These are phyloP conservation scores for Serripes groenlandicus DNA, from an alignment of 2,888 invertebrate genomes.

Conservation along the genomic window DNA sequence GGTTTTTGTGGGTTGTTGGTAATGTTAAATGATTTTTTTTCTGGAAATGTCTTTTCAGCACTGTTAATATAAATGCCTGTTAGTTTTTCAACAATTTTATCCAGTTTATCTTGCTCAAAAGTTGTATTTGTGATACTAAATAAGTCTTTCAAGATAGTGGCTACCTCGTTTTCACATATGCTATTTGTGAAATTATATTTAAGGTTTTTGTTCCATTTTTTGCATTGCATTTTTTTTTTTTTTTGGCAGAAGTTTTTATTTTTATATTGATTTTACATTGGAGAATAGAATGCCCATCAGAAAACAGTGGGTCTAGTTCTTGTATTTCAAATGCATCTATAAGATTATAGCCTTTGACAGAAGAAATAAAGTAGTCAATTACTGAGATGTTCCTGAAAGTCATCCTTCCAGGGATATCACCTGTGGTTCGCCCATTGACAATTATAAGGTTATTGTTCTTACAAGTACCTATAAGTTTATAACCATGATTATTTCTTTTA, in stretches of 20 bases:
- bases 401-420: neutral
- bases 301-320: neutral
- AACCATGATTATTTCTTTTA: constrained; percentile 25
- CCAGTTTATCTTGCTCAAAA: neutral
- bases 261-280: neutral
- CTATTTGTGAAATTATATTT: neutral
- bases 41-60: neutral
- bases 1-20: neutral
- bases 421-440: neutral
- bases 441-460: constrained; percentile 18
- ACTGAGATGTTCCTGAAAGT: neutral
- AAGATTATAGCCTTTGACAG: neutral
- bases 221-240: neutral
- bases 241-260: neutral
- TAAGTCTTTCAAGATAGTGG: neutral
- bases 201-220: neutral
- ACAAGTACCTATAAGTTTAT: constrained; percentile 7
- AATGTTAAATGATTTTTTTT: neutral
- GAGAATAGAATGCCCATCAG: neutral
- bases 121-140: neutral
- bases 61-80: neutral
- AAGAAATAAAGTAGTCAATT: neutral
- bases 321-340: neutral
- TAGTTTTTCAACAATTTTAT: neutral
- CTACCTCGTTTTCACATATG: neutral